A percentile compares a stretch with the other conserved stretches of the same genome.
Conservation (phyloP, 2,888 invertebrate genomes). For the Ornithoptera priamus region DNA sequence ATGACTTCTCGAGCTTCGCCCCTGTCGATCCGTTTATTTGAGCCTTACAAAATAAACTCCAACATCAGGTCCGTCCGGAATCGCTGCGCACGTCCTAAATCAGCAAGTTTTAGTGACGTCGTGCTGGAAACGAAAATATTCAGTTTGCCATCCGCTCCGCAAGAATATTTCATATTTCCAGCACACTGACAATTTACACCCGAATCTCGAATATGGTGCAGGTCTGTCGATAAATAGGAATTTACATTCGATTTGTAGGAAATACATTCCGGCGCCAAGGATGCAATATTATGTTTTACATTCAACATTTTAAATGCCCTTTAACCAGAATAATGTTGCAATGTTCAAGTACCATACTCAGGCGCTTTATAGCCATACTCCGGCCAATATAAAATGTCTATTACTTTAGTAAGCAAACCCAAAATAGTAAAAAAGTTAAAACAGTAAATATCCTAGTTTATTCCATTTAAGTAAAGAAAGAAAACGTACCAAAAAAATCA, state of each 20-base stretch:
- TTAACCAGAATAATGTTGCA: neutral
- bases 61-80: slow-evolving; percentile 5
- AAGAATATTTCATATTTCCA: slow-evolving; percentile 56
- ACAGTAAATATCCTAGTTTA: no score
- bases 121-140: slow-evolving; percentile 46
- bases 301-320: slow-evolving; percentile 7
- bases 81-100: slow-evolving; percentile 31
- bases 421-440: no score
- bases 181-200: slow-evolving; percentile 49
- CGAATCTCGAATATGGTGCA: slow-evolving; percentile 43
- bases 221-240: slow-evolving; percentile 57
- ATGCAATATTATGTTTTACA: slow-evolving; percentile 32
- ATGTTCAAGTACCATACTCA: no score
- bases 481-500: slow-evolving; percentile 8
- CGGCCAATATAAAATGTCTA: no score
- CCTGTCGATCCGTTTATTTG: neutral
- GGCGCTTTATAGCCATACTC: no score
- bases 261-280: slow-evolving; percentile 40
- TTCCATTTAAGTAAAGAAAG: no score
- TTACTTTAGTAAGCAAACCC: no score
- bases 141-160: slow-evolving; percentile 49
- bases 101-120: slow-evolving; percentile 34
- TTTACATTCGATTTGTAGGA: slow-evolving; percentile 54
- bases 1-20: no score
- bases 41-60: neutral